Percentiles rank a stretch among this genome's conserved stretches.
Evolutionary conservation across 2,113 vertebrate species (phyloP).

Genomic region (Scomber colias): DNA sequence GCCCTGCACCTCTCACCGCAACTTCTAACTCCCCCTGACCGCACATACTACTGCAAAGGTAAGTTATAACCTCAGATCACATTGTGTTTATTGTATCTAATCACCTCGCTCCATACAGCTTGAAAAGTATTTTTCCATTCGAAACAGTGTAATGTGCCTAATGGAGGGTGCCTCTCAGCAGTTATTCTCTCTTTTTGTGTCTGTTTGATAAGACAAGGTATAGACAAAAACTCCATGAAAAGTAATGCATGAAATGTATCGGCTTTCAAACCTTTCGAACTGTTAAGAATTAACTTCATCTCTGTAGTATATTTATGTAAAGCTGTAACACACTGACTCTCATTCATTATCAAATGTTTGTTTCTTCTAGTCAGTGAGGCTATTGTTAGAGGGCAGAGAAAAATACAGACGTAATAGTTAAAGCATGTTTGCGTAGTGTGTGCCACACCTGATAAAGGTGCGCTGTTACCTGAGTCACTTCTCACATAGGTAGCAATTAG

Average conservation of each 20-base stretch:
- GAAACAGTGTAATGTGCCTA: background rate
- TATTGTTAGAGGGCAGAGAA: background rate
- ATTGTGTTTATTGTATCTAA: background rate
- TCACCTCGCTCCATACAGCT: background rate
- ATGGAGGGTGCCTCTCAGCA: background rate
- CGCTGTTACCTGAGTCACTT: constrained; percentile 1
- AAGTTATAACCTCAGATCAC: constrained; percentile 15
- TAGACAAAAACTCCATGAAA: background rate
- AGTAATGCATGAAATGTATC: too few species aligned
- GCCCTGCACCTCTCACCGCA: constrained; percentile 5
- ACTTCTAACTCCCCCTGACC: background rate
- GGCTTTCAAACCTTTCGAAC: background rate
- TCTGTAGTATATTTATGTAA: background rate
- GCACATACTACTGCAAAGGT: constrained; percentile 46
- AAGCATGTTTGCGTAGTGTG: constrained; percentile 39
- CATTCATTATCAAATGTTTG: background rate
- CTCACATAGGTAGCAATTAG: background rate
- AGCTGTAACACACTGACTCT: background rate
- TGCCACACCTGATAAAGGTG: constrained; percentile 41
- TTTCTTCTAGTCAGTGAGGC: background rate
- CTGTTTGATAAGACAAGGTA: background rate
- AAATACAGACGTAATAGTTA: background rate
- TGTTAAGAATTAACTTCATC: background rate
- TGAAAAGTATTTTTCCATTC: too few species aligned
- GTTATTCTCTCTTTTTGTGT: background rate